These are phyloP conservation scores for Stenurella melanura DNA, from an alignment of 2,888 invertebrate species.

Conservation along the genomic window DNA sequence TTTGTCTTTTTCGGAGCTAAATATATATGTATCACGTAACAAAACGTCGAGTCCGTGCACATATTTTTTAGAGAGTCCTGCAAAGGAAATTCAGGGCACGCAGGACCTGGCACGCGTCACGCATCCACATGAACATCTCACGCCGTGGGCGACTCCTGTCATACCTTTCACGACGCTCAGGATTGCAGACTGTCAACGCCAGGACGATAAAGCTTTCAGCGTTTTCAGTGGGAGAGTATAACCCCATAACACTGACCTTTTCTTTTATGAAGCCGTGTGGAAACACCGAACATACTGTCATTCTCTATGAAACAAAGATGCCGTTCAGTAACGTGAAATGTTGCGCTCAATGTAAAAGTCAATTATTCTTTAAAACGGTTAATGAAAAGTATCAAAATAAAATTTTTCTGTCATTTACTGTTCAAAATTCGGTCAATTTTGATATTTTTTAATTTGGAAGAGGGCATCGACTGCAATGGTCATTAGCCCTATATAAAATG, in stretches of 20 bases:
- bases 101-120: constrained; percentile 58
- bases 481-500: too few species aligned
- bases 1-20: constrained; percentile 9
- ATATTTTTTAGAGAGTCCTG: constrained; percentile 53
- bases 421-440: too few species aligned
- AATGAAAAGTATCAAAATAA: too few species aligned
- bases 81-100: constrained; percentile 60
- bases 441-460: too few species aligned
- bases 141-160: constrained; percentile 57
- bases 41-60: constrained; percentile 57
- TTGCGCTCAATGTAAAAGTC: background rate
- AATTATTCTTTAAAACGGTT: too few species aligned
- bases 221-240: background rate
- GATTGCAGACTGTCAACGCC: constrained; percentile 20
- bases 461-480: too few species aligned
- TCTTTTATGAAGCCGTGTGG: constrained; percentile 22
- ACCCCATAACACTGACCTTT: constrained; percentile 32
- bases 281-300: constrained; percentile 14
- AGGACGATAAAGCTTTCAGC: constrained; percentile 23
- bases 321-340: background rate
- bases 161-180: constrained; percentile 40
- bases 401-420: too few species aligned
- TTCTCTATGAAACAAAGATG: constrained; percentile 8
- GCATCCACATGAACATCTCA: constrained; percentile 55
- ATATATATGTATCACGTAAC: constrained; percentile 57